These are phyloP conservation scores for Equus quagga DNA, from an alignment of 2,113 vertebrate species.

Conservation along the genomic window DNA sequence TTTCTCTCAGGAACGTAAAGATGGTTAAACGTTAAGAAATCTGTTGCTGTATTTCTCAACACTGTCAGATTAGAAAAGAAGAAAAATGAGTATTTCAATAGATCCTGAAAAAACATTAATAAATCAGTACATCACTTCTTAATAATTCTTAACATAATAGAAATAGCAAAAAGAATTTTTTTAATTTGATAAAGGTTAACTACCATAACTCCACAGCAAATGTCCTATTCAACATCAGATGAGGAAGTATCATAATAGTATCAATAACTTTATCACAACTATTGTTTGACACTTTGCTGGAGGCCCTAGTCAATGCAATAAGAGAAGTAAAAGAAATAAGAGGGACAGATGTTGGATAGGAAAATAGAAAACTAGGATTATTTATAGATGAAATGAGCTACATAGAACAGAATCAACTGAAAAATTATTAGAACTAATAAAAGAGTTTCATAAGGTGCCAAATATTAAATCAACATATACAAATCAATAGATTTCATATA, in stretches of 20 bases:
- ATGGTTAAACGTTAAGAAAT: constrained; percentile 35
- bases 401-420: neutral
- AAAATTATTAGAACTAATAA: neutral
- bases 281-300: neutral
- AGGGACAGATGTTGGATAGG: neutral
- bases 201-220: neutral
- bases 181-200: neutral
- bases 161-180: neutral
- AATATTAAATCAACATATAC: neutral
- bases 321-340: neutral
- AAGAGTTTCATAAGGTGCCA: neutral
- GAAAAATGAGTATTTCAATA: neutral
- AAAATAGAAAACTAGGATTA: constrained; percentile 15
- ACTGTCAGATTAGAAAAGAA: constrained; percentile 34
- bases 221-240: neutral
- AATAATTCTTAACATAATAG: neutral
- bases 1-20: neutral
- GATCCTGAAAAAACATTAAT: neutral
- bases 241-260: neutral
- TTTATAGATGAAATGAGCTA: neutral
- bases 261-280: neutral
- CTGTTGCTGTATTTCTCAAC: neutral
- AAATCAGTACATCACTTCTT: neutral
- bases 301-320: neutral
- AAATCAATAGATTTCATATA: neutral